Evolutionary conservation across 2,888 invertebrate genomes (phyloP), one percentile per base, ranked within the genome.

Genomic region (Zygaena filipendulae): DNA sequence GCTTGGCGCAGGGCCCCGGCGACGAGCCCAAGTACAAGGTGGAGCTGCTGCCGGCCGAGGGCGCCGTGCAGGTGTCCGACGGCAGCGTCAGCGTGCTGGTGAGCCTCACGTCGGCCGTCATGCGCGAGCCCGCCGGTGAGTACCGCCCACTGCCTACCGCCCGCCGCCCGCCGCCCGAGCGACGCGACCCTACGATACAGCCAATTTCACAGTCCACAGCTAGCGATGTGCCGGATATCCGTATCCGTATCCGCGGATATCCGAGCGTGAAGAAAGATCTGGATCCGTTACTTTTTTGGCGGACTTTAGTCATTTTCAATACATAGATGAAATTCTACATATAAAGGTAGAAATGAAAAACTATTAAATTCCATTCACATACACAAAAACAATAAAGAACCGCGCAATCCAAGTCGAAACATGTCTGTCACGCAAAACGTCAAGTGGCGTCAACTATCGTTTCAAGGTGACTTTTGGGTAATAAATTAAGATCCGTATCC

Each of bases 51-150:
- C 85, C 92, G 26, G 91, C 92, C 31, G 92, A 95, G 45, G 92
- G 94, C 28, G 91, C 92, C 5, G 86, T 97, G 38, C 82, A 87
- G 23, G 92, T 96, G 29, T 83, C 88, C n/a, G 90, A 91, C 50
- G 89, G 88, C 35, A 74, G 82, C 27, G 88, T 92, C 32, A 84
- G 84, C 28, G 95, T 97, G 40, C 88, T 90, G 40, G 91, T 97
- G 38, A 91, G 92, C 38, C 84, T 97, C 38, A 97, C 97, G 27
- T 96, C 97, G 39, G 95, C 96, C 24, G 83, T 95, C 29, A 90
- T 97, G 86, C 86, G 97, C 36, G 96, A 96, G 67, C 84, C 88
- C 67, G 47, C 63, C 41, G 86, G 85, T 85, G 53, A 75, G 63
- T 43, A 6, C 22, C 26, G 23, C 12, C 13, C 21, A 11, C 25